Base-by-base conservation (phyloP, 2,113 vertebrate genomes). In the Thalassoma bifasciatum region DNA sequence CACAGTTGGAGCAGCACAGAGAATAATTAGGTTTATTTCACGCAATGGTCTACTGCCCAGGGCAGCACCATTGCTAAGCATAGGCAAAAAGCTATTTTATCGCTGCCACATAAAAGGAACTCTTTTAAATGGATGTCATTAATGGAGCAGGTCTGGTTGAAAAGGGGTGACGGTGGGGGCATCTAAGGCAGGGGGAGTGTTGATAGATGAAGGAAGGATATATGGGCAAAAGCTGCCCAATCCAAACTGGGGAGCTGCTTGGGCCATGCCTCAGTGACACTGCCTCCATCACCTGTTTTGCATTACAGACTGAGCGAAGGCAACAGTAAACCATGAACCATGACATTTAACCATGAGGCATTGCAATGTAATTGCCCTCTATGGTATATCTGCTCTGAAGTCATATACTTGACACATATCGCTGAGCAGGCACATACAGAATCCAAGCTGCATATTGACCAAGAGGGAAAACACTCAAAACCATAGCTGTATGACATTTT, bases 311-410 rank as follows among this genome's bases (percentile, higher is more conserved):
- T 24, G 26, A 61, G 72, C 30, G 79, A 84, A 73, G 66, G 80
- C 61, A 86, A 86, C 58, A 76, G 72, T 72, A 83, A 81, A 73
- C 72, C 34, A 5, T 79, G 74, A 85, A 79, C 71, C 72, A 37
- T 72, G 88, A 88, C 91, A 94, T 94, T 94, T 91, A 94, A 94
- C 93, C 93, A 94, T 94, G 93, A 94, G 90, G 91, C 90, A 87
- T 53, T 92, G 82, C 66, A 90, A 94, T 86, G 89, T 91, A 87
- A 91, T 94, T 86, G 63, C 59, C 86, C 88, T 93, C 94, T 92
- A 93, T 85, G 91, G 64, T 59, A 46, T 52, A 77, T 77, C 66
- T 95, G 87, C 89, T 94, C 93, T 94, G 79, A 91, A 84, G 62
- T 82, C 66, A 78, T 24, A 14, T 65, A 58, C 36, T 72, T 84